A percentile compares a stretch with the other conserved stretches of the same genome.
These are phyloP conservation scores for Octonoba sinensis DNA, from an alignment of 2,888 invertebrate species.

Conservation along the genomic window DNA sequence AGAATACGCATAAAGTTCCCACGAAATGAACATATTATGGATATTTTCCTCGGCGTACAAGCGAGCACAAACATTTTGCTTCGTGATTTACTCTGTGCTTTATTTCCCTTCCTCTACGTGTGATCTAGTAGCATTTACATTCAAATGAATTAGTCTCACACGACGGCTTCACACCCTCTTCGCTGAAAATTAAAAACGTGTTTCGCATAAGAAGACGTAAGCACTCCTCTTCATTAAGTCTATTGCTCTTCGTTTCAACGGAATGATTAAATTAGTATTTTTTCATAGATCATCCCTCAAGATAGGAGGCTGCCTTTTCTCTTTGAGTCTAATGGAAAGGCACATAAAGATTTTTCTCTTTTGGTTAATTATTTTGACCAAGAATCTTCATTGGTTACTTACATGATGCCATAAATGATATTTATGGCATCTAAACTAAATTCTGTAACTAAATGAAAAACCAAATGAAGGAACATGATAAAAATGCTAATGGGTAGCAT, in stretches of 20 bases:
- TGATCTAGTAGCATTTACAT: conserved; percentile 55
- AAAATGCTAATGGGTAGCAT: no score
- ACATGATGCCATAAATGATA: no score
- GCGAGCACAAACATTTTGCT: conserved; percentile 46
- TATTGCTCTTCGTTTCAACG: conserved; percentile 50
- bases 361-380: no score
- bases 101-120: conserved; percentile 13
- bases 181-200: conserved; percentile 60
- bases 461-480: no score
- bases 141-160: conserved; percentile 54
- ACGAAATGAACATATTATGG: conserved; percentile 54
- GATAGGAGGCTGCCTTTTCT: neutral
- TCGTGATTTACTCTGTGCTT: conserved; percentile 49
- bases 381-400: no score
- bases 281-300: conserved; percentile 36
- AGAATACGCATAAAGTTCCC: conserved; percentile 55
- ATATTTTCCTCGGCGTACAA: conserved; percentile 43
- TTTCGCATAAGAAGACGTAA: conserved; percentile 35
- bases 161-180: conserved; percentile 35
- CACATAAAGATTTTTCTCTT: no score
- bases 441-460: no score
- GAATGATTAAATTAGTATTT: conserved; percentile 57
- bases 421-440: no score
- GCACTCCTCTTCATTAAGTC: conserved; percentile 45
- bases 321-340: no score